Percentiles rank a stretch among this genome's conserved stretches.
Evolutionary conservation across 2,888 invertebrate genomes (phyloP).

Genomic region (Leptinotarsa haldemani): DNA sequence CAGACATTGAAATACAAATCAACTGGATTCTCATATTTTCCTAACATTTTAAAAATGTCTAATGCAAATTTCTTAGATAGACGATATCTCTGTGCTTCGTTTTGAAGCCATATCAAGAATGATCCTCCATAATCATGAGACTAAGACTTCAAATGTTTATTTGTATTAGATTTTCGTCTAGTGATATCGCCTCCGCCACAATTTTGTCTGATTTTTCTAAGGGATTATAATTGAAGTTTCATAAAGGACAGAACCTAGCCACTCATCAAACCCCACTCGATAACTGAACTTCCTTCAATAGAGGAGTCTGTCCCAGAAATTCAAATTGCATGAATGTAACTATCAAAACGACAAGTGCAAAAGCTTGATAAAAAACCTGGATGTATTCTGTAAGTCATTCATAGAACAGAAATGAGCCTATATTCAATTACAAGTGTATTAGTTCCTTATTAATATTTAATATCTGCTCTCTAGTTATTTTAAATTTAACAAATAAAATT

Average conservation of each 20-base stretch:
- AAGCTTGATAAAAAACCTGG: not conserved
- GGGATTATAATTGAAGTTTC: too few relatives aligned
- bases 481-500: too few relatives aligned
- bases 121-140: conserved; percentile 46
- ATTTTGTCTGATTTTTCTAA: not conserved
- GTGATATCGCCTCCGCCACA: conserved; percentile 23
- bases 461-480: too few relatives aligned
- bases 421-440: not conserved
- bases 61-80: conserved; percentile 48
- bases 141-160: conserved; percentile 35
- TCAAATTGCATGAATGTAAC: not conserved
- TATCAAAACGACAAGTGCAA: conserved; percentile 20
- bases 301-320: not conserved
- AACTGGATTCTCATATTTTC: conserved; percentile 6
- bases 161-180: conserved; percentile 45
- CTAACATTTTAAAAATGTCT: conserved; percentile 57
- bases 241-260: not conserved
- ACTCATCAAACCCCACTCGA: conserved; percentile 1
- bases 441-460: too few relatives aligned
- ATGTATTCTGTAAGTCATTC: not conserved
- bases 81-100: conserved; percentile 47
- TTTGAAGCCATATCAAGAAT: conserved; percentile 55
- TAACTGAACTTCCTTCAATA: not conserved
- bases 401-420: conserved; percentile 6
- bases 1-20: conserved; percentile 11